A percentile compares a stretch with the other conserved stretches of the same genome.
Evolutionary conservation across 92 coral and sea anemone species (phyloP).

Genomic region (Meandrina meandrites): DNA sequence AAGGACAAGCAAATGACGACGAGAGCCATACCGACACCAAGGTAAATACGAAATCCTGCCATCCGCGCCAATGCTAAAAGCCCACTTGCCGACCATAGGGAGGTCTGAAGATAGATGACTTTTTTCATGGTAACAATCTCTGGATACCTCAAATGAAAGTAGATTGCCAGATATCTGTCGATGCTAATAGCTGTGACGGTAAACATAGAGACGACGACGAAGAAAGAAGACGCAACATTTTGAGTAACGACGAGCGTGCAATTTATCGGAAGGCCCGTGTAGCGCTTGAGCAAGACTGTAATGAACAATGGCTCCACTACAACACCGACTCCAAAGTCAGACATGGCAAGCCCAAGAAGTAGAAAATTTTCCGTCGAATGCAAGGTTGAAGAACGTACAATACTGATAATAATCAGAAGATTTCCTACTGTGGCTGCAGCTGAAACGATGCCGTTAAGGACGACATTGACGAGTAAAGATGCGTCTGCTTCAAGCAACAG

Average conservation of each 20-base stretch:
- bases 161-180: slow-evolving; percentile 7
- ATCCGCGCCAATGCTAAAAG: neutral
- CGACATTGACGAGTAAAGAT: neutral
- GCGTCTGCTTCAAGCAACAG: neutral
- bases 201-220: neutral
- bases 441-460: neutral
- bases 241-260: neutral
- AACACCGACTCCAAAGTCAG: slow-evolving; percentile 6
- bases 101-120: neutral
- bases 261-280: neutral
- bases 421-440: slow-evolving; percentile 3
- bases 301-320: neutral
- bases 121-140: neutral
- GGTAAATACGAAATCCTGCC: neutral
- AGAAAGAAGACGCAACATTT: neutral
- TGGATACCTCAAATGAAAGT: slow-evolving; percentile 2
- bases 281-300: neutral
- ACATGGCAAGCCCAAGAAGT: neutral
- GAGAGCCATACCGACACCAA: neutral
- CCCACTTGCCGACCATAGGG: neutral
- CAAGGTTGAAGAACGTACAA: neutral
- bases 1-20: neutral
- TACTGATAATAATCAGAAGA: neutral
- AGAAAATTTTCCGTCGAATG: slow-evolving; percentile 9
- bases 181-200: slow-evolving; percentile 1